A percentile compares a stretch with the other conserved stretches of the same genome.
These are phyloP conservation scores for Bursaphelenchus okinawaensis DNA, from an alignment of 2,888 invertebrate species.

Conservation along the genomic window DNA sequence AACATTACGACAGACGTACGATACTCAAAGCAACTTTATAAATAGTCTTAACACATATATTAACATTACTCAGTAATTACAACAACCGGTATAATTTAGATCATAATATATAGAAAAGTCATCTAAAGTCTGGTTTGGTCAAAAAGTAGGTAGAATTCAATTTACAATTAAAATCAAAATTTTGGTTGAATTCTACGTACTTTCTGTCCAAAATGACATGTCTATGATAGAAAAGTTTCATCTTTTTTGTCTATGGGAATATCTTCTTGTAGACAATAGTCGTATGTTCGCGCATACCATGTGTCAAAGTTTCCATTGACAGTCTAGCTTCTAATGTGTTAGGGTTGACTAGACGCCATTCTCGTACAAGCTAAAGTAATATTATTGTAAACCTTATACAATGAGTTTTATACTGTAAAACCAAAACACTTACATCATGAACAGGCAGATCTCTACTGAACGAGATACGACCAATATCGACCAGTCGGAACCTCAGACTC, in stretches of 20 bases:
- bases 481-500: conserved; percentile 42
- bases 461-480: conserved; percentile 53
- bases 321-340: conserved; percentile 49
- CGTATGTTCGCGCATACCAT: conserved; percentile 51
- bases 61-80: too few relatives aligned
- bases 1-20: too few relatives aligned
- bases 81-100: too few relatives aligned
- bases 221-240: too few relatives aligned
- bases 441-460: conserved; percentile 56
- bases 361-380: conserved; percentile 45
- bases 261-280: conserved; percentile 43
- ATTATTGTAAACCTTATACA: not conserved
- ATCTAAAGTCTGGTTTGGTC: too few relatives aligned
- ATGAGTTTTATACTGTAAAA: too few relatives aligned
- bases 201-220: not conserved
- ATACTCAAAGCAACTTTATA: too few relatives aligned
- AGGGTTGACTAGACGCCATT: conserved; percentile 48
- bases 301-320: conserved; percentile 53
- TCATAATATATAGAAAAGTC: too few relatives aligned
- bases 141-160: not conserved
- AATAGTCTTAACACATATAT: too few relatives aligned
- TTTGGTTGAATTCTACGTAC: not conserved
- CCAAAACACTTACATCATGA: conserved; percentile 51
- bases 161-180: not conserved
- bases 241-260: conserved; percentile 42